phyloP scores from a whole-genome alignment of 1,140 invertebrate genomes.

The Nixonia krombeini region DNA sequence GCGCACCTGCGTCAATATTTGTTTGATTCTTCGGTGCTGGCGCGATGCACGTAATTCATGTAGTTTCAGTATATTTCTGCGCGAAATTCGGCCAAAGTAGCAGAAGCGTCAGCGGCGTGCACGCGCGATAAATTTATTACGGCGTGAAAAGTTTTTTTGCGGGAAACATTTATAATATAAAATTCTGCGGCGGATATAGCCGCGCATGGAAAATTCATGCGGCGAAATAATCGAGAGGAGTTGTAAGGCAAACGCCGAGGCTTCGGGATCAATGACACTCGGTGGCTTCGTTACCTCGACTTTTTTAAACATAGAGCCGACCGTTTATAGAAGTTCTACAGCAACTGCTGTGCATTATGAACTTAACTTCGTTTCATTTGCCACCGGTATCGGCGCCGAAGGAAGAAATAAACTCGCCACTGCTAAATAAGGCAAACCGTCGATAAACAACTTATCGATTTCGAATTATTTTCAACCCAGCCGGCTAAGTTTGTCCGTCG shows the following conservation, averaged over 20 bases:
- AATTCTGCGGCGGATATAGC: slow-evolving; percentile 34
- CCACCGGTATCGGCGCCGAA: no score
- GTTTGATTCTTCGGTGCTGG: slow-evolving; percentile 41
- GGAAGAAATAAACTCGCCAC: no score
- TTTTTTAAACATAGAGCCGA: not conserved
- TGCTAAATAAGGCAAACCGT: not conserved
- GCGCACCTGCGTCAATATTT: slow-evolving; percentile 44
- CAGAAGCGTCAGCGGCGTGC: no score
- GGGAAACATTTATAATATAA: slow-evolving; percentile 35
- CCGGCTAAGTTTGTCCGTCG: no score
- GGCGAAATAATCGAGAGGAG: slow-evolving; percentile 4
- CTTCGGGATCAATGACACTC: slow-evolving; percentile 39
- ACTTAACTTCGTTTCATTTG: not conserved
- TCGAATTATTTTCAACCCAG: no score
- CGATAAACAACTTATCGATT: not conserved
- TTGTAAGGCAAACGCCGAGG: slow-evolving; percentile 39
- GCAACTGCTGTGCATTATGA: not conserved
- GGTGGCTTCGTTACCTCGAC: no score
- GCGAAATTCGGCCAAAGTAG: slow-evolving; percentile 26
- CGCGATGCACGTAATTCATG: slow-evolving; percentile 42
- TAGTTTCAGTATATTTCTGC: slow-evolving; percentile 35
- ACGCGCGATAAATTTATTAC: slow-evolving; percentile 39
- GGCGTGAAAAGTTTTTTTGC: slow-evolving; percentile 34
- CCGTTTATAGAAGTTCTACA: not conserved
- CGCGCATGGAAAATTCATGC: slow-evolving; percentile 24